Base-by-base conservation (phyloP, 1,140 invertebrate species). In the Idris sp. region DNA sequence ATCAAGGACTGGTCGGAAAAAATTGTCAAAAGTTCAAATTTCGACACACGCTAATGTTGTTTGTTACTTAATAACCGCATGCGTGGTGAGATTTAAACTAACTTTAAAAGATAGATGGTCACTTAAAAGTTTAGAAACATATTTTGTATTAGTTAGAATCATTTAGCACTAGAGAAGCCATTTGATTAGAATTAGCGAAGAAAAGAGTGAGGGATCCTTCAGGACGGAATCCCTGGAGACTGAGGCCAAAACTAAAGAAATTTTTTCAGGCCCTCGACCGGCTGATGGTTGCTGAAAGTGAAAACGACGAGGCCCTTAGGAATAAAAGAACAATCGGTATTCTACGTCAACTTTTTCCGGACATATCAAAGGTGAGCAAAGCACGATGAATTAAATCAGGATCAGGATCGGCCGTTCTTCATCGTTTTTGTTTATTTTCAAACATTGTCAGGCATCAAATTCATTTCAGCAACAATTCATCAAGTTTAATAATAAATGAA, bases 301-400 rank as follows among this genome's bases (percentile, higher is more conserved):
- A 89, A 75, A 85, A 84, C 78, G 81, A 89, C 75, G 76, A 89
- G 49, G 90, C 90, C 78, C 89, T 92, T 65, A 89, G 93, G 78
- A 91, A 91, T 83, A 93, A 93, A 84, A 88, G 93, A 79, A 93
- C 92, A 35, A 92, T 94, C 76, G 92, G 92, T 76, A 89, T 93
- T 78, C 89, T 93, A 33, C 88, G 92, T 43, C 90, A 92, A 82
- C 87, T 93, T 13, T 93, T 94, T 81, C 93, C 93, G n/a, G 89
- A 90, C 19, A 87, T 93, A 58, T 92, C 92, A 58, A 91, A 93
- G 92, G 93, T 94, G 90, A 87, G 82, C 73, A 67, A 73, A 36
- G 6, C 28, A 10, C 43, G 56, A 22, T 62, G 48, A 62, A n/a
- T 18, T 40, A 36, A 56, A 30, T 54, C 62, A 44, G 64, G 58